phyloP scores from a whole-genome alignment of 37 sponge, comb jelly and placozoan species.

The Haliclona indistincta region DNA sequence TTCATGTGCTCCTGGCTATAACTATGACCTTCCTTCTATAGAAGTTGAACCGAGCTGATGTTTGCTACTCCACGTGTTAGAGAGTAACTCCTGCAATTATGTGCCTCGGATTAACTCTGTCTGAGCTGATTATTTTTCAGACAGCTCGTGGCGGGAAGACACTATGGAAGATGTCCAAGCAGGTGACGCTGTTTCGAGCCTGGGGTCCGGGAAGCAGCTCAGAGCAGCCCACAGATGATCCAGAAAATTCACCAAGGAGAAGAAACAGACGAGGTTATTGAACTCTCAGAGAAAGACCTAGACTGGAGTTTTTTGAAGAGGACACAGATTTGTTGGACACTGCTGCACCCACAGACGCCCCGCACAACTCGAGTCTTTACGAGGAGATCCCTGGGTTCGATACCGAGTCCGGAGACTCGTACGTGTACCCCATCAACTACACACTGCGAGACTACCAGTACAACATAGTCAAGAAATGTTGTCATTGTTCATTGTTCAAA shows the following conservation, averaged over 20 bases:
- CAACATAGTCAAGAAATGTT: constrained; percentile 89
- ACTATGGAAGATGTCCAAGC: constrained; percentile 57
- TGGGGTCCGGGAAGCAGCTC: constrained; percentile 19
- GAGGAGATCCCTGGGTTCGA: constrained; percentile 91
- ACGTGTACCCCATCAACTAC: constrained; percentile 95
- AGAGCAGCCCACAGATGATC: neutral
- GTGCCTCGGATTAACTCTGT: too few species aligned
- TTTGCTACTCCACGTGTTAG: too few species aligned
- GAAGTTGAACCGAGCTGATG: too few species aligned
- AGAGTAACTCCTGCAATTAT: too few species aligned
- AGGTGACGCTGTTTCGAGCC: constrained; percentile 40
- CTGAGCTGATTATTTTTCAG: too few species aligned
- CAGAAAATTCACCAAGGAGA: too few species aligned
- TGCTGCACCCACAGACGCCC: neutral
- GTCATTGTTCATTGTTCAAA: too few species aligned
- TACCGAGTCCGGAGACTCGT: constrained; percentile 61
- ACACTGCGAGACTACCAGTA: constrained; percentile 96
- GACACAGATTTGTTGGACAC: constrained; percentile 13
- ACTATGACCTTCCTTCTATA: too few species aligned
- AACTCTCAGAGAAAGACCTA: too few species aligned
- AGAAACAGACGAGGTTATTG: too few species aligned
- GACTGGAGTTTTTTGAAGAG: constrained; percentile 47
- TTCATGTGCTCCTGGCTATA: too few species aligned
- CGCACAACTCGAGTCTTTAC: constrained; percentile 28
- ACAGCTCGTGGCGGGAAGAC: too few species aligned